These are phyloP conservation scores for Trachelus troglodyta DNA, from an alignment of 2,888 invertebrate genomes.

Conservation along the genomic window DNA sequence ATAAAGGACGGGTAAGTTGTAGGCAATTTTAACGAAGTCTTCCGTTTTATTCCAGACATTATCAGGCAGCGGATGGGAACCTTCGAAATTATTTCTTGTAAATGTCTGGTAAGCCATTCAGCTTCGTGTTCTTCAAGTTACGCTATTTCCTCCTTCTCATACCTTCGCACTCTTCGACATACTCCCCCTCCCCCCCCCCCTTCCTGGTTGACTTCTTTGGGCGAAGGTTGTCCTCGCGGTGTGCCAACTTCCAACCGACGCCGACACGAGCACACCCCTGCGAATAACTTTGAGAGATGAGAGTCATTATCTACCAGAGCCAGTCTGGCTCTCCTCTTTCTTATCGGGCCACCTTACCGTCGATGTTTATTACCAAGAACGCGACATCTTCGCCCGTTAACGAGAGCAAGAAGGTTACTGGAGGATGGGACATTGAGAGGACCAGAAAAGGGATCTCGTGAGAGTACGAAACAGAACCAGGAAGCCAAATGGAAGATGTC, in stretches of 20 bases:
- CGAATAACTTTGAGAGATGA: constrained; percentile 19
- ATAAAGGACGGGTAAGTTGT: neutral
- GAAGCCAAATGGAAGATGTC: neutral
- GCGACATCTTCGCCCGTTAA: neutral
- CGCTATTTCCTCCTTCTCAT: neutral
- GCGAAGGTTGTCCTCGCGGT: neutral
- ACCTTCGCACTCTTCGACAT: neutral
- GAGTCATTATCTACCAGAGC: constrained; percentile 7
- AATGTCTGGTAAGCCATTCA: constrained; percentile 12
- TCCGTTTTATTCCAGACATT: neutral
- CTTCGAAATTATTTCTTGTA: constrained; percentile 18
- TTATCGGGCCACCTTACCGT: neutral
- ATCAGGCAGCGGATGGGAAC: neutral
- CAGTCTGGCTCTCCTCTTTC: neutral
- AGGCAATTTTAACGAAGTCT: neutral
- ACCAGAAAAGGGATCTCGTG: neutral
- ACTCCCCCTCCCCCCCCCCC: neutral
- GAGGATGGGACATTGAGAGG: neutral
- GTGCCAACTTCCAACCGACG: neutral
- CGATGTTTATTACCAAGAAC: neutral
- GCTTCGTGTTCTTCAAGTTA: neutral
- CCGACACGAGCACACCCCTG: neutral
- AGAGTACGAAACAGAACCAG: neutral
- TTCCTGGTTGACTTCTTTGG: neutral
- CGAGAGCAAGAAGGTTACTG: neutral